phyloP scores from a whole-genome alignment of 2,113 vertebrate species.

The Poecile atricapillus region DNA sequence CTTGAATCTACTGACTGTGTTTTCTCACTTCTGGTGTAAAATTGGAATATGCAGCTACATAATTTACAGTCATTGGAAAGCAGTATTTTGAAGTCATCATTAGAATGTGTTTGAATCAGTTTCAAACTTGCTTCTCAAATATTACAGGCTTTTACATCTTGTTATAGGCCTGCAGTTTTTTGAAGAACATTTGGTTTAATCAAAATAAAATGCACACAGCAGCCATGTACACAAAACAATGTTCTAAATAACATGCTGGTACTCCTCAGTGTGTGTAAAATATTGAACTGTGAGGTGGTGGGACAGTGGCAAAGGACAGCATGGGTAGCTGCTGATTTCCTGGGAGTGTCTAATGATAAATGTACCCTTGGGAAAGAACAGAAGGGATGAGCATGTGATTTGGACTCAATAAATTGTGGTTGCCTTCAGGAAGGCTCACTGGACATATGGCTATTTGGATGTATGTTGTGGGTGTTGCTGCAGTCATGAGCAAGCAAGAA shows the following conservation, averaged over 20 bases:
- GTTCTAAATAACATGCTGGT: neutral
- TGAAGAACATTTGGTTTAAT: neutral
- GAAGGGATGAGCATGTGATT: neutral
- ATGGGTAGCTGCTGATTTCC: neutral
- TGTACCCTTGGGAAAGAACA: neutral
- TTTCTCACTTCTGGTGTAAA: neutral
- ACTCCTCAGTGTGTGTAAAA: neutral
- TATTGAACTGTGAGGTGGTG: fast-evolving
- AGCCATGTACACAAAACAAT: neutral
- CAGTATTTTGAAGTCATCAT: neutral
- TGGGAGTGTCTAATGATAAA: neutral
- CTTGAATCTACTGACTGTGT: neutral
- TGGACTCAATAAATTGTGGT: neutral
- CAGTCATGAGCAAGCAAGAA: neutral
- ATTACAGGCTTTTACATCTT: neutral
- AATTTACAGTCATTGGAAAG: neutral
- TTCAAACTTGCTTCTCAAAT: neutral
- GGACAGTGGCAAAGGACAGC: neutral
- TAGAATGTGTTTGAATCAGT: neutral
- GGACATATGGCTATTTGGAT: neutral
- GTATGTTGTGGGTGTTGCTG: neutral
- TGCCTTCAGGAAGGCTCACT: neutral
- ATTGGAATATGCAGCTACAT: neutral
- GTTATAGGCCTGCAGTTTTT: neutral
- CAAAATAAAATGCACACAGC: neutral